Conservation (phyloP, 2,113 vertebrate genomes). For the Puffinus mauretanicus region DNA sequence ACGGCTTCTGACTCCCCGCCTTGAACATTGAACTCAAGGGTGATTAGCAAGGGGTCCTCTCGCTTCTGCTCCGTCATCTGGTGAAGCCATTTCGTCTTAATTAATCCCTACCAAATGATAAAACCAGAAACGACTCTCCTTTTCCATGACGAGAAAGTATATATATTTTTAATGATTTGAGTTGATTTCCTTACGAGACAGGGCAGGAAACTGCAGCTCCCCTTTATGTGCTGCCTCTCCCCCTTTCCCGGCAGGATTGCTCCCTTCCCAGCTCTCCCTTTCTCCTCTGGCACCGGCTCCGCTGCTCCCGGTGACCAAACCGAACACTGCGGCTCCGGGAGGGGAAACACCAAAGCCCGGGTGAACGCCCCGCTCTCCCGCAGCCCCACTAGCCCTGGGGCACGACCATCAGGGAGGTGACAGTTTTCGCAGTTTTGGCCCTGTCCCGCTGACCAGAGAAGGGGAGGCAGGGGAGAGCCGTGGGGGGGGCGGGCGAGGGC, state of each 20-base stretch:
- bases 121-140: constrained; percentile 1
- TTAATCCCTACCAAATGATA: constrained; percentile 1
- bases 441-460: neutral
- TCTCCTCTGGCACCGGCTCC: neutral
- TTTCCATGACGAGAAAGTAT: neutral
- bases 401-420: neutral
- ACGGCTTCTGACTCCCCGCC: neutral
- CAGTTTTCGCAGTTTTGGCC: neutral
- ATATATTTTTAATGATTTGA: neutral
- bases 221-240: neutral
- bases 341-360: neutral
- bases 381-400: neutral
- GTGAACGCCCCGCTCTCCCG: neutral
- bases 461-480: neutral
- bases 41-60: neutral
- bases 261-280: neutral
- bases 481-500: neutral
- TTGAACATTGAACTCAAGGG: neutral
- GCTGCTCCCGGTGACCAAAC: neutral
- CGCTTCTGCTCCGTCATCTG: neutral
- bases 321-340: neutral
- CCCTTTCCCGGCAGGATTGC: neutral
- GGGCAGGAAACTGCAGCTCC: constrained; percentile 8
- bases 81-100: neutral
- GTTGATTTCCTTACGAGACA: neutral